These are phyloP conservation scores for Drosophila barbarae DNA, from an alignment of 2,888 invertebrate species.

Conservation along the genomic window DNA sequence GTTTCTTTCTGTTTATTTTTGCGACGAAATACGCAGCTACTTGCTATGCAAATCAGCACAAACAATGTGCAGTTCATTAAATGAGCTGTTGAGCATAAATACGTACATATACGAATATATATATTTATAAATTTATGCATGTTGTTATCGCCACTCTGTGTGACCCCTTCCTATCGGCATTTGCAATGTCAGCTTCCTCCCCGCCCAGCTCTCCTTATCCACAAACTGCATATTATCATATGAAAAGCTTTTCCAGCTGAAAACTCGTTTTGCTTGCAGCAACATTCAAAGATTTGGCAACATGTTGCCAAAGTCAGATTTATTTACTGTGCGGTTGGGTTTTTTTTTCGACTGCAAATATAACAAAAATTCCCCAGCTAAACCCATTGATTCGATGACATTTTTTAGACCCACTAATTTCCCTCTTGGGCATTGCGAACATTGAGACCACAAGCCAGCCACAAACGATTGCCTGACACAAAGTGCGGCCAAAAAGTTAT, in stretches of 20 bases:
- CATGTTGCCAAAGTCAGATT: slow-evolving; percentile 44
- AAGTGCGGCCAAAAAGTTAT: slow-evolving; percentile 26
- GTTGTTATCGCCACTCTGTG: slow-evolving; percentile 34
- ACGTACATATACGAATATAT: background rate
- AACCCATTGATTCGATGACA: slow-evolving; percentile 30
- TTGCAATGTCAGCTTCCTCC: slow-evolving; percentile 41
- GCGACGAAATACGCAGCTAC: slow-evolving; percentile 20
- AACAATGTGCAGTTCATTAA: slow-evolving; percentile 68
- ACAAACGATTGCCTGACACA: slow-evolving; percentile 51
- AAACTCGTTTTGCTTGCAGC: slow-evolving; percentile 26
- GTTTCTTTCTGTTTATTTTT: background rate
- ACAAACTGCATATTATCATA: slow-evolving; percentile 35
- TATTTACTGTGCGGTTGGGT: slow-evolving; percentile 52
- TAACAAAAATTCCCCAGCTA: slow-evolving; percentile 18
- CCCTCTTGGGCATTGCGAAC: slow-evolving; percentile 46
- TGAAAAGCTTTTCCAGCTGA: slow-evolving; percentile 10
- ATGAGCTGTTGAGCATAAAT: slow-evolving; percentile 47
- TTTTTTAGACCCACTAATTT: slow-evolving; percentile 52
- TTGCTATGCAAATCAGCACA: slow-evolving; percentile 44
- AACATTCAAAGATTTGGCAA: slow-evolving; percentile 23
- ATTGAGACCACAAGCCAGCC: slow-evolving; percentile 45
- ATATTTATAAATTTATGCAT: slow-evolving; percentile 50
- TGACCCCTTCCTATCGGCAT: slow-evolving; percentile 18
- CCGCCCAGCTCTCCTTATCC: background rate
- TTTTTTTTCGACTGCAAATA: slow-evolving; percentile 31